These are phyloP conservation scores for Sebastes baramenuke DNA, from an alignment of 2,797 vertebrate genomes.

Conservation along the genomic window DNA sequence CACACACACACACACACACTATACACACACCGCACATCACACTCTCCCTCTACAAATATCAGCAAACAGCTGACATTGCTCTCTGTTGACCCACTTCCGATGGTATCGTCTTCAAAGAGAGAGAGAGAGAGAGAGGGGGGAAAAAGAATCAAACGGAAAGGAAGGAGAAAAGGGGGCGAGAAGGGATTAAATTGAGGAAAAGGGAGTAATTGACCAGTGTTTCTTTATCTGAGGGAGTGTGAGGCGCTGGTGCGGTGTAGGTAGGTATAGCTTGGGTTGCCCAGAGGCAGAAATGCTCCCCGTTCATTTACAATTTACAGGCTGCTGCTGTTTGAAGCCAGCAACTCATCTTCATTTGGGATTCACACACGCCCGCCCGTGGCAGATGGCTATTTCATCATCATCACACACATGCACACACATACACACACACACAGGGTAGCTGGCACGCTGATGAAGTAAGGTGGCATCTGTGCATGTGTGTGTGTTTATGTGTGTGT, in stretches of 20 bases:
- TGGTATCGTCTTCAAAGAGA: constrained; percentile 69
- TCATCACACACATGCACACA: constrained; percentile 31
- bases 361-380: constrained; percentile 62
- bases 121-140: not conserved
- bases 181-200: constrained; percentile 59
- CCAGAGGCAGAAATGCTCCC: constrained; percentile 52
- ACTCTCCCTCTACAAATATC: constrained; percentile 47
- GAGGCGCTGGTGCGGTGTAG: constrained; percentile 20
- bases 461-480: constrained; percentile 31
- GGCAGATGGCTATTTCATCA: constrained; percentile 78
- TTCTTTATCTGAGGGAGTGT: constrained; percentile 40
- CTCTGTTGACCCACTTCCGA: constrained; percentile 73
- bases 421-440: constrained; percentile 14
- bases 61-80: constrained; percentile 75
- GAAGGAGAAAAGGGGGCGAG: constrained; percentile 15
- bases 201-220: constrained; percentile 50
- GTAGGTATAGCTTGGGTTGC: constrained; percentile 46
- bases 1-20: constrained; percentile 11
- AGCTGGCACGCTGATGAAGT: constrained; percentile 39
- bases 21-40: constrained; percentile 14
- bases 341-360: constrained; percentile 70
- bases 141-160: constrained; percentile 25
- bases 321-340: constrained; percentile 63
- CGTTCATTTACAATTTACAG: constrained; percentile 70
- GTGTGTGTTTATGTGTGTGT: not conserved